These are phyloP conservation scores for Stomatorhinus walkeri DNA, from an alignment of 2,797 vertebrate species.

Conservation along the genomic window DNA sequence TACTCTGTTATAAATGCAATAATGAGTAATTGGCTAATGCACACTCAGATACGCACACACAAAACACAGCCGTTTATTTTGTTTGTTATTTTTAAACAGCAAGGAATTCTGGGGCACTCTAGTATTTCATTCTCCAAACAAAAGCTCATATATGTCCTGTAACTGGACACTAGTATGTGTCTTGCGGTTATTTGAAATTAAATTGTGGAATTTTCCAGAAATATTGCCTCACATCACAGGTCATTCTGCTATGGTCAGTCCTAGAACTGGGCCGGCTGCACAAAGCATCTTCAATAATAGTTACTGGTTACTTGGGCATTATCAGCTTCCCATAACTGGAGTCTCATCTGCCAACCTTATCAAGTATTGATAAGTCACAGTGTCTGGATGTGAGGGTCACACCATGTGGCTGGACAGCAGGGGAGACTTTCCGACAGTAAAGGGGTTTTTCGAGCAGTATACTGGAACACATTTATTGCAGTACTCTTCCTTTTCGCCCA, in stretches of 20 bases:
- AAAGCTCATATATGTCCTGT: neutral
- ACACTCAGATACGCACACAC: neutral
- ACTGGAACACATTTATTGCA: neutral
- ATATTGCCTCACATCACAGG: neutral
- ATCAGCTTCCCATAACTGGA: neutral
- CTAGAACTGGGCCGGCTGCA: neutral
- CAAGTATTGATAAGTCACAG: neutral
- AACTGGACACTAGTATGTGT: neutral
- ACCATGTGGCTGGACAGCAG: neutral
- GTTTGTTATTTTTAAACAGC: neutral
- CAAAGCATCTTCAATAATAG: neutral
- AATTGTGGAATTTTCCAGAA: neutral
- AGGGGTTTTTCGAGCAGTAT: neutral
- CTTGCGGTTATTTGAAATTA: neutral
- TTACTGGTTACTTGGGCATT: neutral
- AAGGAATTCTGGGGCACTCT: neutral
- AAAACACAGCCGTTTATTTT: neutral
- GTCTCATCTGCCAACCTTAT: neutral
- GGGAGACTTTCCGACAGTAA: neutral
- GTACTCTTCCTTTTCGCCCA: conserved; percentile 11
- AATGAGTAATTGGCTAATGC: neutral
- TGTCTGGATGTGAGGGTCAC: neutral
- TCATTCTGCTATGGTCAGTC: neutral
- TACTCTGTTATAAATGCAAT: neutral
- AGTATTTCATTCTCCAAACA: neutral